Percentiles rank a stretch among this genome's conserved stretches.
These are phyloP conservation scores for Cybosia mesomella DNA, from an alignment of 2,888 invertebrate genomes.

Conservation along the genomic window DNA sequence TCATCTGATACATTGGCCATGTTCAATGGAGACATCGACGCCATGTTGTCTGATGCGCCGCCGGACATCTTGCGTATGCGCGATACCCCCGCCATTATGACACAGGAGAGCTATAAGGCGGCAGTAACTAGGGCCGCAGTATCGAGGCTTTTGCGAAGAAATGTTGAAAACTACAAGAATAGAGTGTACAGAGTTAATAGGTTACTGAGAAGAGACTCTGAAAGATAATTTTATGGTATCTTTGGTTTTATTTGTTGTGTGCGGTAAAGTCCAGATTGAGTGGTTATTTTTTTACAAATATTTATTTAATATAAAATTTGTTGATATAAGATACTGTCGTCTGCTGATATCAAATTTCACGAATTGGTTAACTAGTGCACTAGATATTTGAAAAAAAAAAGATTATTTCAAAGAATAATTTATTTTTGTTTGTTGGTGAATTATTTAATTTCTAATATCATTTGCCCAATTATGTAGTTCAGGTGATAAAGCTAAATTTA, in stretches of 20 bases:
- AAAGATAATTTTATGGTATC: conserved; percentile 72
- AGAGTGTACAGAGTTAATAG: conserved; percentile 78
- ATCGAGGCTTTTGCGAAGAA: conserved; percentile 67
- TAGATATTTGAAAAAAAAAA: background rate
- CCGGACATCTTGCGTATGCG: conserved; percentile 74
- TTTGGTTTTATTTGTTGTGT: conserved; percentile 40
- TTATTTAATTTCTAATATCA: no score
- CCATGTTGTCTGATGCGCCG: conserved; percentile 78
- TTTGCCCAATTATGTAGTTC: background rate
- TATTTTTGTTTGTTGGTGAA: no score
- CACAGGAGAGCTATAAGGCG: conserved; percentile 78
- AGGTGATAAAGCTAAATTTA: background rate
- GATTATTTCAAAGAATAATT: no score
- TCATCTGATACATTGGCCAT: conserved; percentile 75
- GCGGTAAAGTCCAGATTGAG: conserved; percentile 25
- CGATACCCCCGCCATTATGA: conserved; percentile 79
- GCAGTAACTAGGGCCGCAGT: conserved; percentile 79
- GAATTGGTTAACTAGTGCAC: background rate
- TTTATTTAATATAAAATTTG: conserved; percentile 7
- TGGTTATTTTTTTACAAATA: background rate
- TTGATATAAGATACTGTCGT: background rate
- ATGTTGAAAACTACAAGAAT: conserved; percentile 77
- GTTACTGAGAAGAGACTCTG: conserved; percentile 73
- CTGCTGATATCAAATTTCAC: background rate
- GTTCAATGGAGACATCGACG: conserved; percentile 80